Percentiles rank a stretch among this genome's conserved stretches.
These are phyloP conservation scores for Alcedo quadribrachys DNA, from an alignment of 2,797 vertebrate genomes.

Conservation along the genomic window DNA sequence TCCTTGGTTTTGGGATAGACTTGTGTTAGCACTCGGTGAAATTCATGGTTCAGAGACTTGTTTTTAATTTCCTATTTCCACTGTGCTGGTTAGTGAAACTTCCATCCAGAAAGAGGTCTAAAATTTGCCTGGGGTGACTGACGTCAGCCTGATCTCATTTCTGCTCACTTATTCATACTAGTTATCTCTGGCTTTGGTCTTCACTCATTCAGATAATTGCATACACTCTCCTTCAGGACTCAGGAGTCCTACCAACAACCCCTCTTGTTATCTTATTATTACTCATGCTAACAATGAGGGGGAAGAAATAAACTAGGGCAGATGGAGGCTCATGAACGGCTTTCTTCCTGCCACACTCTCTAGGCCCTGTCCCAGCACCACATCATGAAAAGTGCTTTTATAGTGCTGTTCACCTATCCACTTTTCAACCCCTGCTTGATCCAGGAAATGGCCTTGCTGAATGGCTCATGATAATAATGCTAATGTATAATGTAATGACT, in stretches of 20 bases:
- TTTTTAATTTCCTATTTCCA: conserved; percentile 61
- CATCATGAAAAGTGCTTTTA: neutral
- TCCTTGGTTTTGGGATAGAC: conserved; percentile 17
- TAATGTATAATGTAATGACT: neutral
- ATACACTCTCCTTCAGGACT: neutral
- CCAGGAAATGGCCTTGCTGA: neutral
- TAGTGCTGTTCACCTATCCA: neutral
- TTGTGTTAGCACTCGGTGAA: conserved; percentile 21
- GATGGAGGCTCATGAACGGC: neutral
- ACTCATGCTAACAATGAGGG: neutral
- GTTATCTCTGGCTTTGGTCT: conserved; percentile 53
- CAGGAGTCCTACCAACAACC: neutral
- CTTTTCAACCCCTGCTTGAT: neutral
- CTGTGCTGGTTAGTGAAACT: conserved; percentile 5
- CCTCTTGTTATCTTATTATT: neutral
- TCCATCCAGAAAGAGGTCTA: neutral
- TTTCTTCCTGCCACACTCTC: neutral
- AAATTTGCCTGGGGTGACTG: conserved; percentile 50
- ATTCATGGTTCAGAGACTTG: conserved; percentile 33
- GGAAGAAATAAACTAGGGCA: neutral
- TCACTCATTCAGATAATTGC: conserved; percentile 41
- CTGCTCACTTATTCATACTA: neutral
- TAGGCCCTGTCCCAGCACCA: neutral
- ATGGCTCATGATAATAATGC: neutral
- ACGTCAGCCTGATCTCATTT: conserved; percentile 61